These are phyloP conservation scores for Cyprinella venusta DNA, from an alignment of 2,797 vertebrate genomes.

Conservation along the genomic window DNA sequence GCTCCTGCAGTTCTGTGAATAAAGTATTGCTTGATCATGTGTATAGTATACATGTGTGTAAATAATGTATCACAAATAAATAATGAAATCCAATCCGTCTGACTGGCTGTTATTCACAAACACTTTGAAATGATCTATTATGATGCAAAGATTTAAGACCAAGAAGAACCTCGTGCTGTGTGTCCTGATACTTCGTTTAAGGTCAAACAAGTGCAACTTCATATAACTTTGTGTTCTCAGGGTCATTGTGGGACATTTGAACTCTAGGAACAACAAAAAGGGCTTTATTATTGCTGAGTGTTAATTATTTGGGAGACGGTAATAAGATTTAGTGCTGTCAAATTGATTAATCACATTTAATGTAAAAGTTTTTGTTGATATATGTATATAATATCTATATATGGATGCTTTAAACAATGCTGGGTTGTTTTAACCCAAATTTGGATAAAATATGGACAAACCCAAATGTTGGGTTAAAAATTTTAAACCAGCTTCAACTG, in stretches of 20 bases:
- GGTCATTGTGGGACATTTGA: not conserved
- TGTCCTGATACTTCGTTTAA: not conserved
- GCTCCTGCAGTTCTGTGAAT: conserved; percentile 51
- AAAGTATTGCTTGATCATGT: conserved; percentile 61
- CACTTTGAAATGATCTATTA: not conserved
- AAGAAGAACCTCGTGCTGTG: not conserved
- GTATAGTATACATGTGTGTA: conserved; percentile 62
- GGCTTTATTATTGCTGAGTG: not conserved
- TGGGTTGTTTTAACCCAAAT: no score
- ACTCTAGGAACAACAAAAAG: not conserved
- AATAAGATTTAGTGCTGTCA: no score
- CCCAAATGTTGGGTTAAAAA: no score
- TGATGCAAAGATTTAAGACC: not conserved
- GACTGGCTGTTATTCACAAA: conserved; percentile 9
- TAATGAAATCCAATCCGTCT: conserved; percentile 48
- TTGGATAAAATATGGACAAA: no score
- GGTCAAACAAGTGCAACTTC: not conserved
- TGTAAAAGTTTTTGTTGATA: no score
- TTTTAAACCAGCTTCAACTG: no score
- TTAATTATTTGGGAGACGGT: not conserved
- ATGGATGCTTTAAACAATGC: no score
- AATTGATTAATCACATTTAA: no score
- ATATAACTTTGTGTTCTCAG: not conserved
- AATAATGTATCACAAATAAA: conserved; percentile 65
- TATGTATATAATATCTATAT: no score